These are phyloP conservation scores for Phania funesta DNA, from an alignment of 2,888 invertebrate species.

Conservation along the genomic window DNA sequence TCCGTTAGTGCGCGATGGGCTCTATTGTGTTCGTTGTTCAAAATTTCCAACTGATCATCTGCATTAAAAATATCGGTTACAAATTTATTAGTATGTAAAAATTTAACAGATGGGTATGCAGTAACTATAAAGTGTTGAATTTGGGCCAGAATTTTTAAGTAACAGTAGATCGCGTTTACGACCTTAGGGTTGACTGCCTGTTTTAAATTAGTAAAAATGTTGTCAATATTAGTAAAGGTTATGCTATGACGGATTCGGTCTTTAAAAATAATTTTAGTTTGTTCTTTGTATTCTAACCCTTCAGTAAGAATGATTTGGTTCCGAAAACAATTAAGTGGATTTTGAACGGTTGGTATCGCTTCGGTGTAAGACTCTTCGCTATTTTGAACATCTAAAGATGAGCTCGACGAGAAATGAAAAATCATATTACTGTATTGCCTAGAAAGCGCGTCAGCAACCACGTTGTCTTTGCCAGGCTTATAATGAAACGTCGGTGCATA, in stretches of 20 bases:
- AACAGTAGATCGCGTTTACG: background rate
- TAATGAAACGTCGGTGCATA: constrained; percentile 18
- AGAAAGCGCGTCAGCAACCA: constrained; percentile 11
- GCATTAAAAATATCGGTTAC: constrained; percentile 54
- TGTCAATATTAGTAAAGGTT: constrained; percentile 23
- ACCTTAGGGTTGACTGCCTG: constrained; percentile 19
- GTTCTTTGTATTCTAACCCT: too few relatives aligned
- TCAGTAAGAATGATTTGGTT: background rate
- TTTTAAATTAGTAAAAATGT: background rate
- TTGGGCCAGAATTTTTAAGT: constrained; percentile 5
- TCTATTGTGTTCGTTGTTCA: constrained; percentile 37
- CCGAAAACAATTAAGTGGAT: background rate
- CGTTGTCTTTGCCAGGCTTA: background rate
- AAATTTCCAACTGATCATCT: constrained; percentile 55
- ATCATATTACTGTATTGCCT: background rate
- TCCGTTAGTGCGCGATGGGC: background rate
- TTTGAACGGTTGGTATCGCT: constrained; percentile 25
- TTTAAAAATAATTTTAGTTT: too few relatives aligned
- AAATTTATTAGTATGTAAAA: constrained; percentile 6
- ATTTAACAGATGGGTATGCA: constrained; percentile 1
- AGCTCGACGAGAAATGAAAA: background rate
- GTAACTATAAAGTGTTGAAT: constrained; percentile 25
- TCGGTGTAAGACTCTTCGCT: constrained; percentile 25
- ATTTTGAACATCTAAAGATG: background rate
- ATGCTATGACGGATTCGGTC: too few relatives aligned